These are phyloP conservation scores for Triplophysa dalaica DNA, from an alignment of 2,113 vertebrate species.

Conservation along the genomic window DNA sequence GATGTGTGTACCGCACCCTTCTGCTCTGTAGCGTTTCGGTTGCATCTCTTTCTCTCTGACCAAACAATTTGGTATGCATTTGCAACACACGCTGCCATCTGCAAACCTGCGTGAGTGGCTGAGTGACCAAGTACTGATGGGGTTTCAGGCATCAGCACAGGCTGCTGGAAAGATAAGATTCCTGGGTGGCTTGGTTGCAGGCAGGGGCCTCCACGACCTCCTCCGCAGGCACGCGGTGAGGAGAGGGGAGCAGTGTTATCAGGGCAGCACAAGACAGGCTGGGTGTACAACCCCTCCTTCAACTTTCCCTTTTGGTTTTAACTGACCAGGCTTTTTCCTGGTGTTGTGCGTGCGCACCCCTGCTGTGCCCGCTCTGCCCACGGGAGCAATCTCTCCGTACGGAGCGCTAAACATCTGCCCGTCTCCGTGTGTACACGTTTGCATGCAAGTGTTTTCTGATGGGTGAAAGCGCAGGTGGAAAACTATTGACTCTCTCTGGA, in stretches of 20 bases:
- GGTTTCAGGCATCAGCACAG: slow-evolving; percentile 66
- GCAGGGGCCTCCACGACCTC: slow-evolving; percentile 46
- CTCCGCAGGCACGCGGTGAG: slow-evolving; percentile 59
- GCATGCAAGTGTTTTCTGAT: slow-evolving; percentile 9
- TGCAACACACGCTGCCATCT: slow-evolving; percentile 26
- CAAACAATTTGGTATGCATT: slow-evolving; percentile 46
- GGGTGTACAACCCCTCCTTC: slow-evolving; percentile 57
- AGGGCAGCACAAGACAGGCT: slow-evolving; percentile 70
- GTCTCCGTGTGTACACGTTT: slow-evolving; percentile 18
- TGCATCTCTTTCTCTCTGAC: neutral
- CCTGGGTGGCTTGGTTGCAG: slow-evolving; percentile 74
- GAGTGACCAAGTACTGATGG: slow-evolving; percentile 52
- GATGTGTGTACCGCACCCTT: neutral
- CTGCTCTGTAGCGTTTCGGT: neutral
- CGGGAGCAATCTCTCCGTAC: slow-evolving; percentile 26
- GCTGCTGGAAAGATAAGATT: slow-evolving; percentile 79
- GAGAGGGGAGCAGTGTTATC: slow-evolving; percentile 71
- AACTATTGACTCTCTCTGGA: slow-evolving; percentile 20
- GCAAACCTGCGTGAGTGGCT: slow-evolving; percentile 31
- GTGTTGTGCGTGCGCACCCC: neutral
- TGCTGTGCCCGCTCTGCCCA: slow-evolving; percentile 17
- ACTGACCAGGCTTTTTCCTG: slow-evolving; percentile 2
- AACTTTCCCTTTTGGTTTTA: slow-evolving; percentile 34
- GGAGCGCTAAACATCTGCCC: slow-evolving; percentile 15
- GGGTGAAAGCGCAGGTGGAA: neutral